Evolutionary conservation across 2,797 vertebrate species (phyloP), one percentile per base, ranked within the genome.

Genomic region (Sebastes umbrosus): DNA sequence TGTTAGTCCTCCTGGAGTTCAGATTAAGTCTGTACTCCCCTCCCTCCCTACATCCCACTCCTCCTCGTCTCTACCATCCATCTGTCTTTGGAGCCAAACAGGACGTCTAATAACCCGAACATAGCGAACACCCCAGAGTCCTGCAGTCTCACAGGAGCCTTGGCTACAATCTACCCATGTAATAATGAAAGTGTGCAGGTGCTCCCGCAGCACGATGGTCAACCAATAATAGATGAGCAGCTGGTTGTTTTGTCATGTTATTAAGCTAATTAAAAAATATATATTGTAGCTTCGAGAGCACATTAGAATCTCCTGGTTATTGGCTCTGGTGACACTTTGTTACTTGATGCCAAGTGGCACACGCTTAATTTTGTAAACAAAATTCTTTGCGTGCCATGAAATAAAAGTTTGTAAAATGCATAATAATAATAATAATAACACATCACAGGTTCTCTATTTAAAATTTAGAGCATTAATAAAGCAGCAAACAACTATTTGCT

Each of bases 1-100:
- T 73, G 69, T 82, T 64, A 10, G 73, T 77, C 77, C 75, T 62
- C 67, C 32, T 62, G n/a, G 87, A 59, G 87, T 79, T 89, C 69
- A 85, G 59, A 87, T 88, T 80, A 78, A 46, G 80, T 80, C 79
- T 64, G 58, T 50, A 50, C 73, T 54, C 54, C 6, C 69, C 34
- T 39, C 36, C 62, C 29, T 31, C 52, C 20, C 27, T 8, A 7
- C 25, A 4, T 20, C 43, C 66, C 68, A 6, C 46, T 50, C 67
- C 46, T 43, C 69, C 50, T 59, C 27, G 0, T 60, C 78, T 77
- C 67, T 2, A 13, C 77, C 66, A 62, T 85, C 79, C 66, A 73
- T 91, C 80, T 65, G 65, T 75, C 80, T 80, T 55, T 57, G 43
- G 65, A 85, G 80, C 55, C 76, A 76, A 68, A 69, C 39, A 58